A percentile compares a stretch with the other conserved stretches of the same genome.
These are phyloP conservation scores for Callorhinus ursinus DNA, from an alignment of 2,113 vertebrate species.

Conservation along the genomic window DNA sequence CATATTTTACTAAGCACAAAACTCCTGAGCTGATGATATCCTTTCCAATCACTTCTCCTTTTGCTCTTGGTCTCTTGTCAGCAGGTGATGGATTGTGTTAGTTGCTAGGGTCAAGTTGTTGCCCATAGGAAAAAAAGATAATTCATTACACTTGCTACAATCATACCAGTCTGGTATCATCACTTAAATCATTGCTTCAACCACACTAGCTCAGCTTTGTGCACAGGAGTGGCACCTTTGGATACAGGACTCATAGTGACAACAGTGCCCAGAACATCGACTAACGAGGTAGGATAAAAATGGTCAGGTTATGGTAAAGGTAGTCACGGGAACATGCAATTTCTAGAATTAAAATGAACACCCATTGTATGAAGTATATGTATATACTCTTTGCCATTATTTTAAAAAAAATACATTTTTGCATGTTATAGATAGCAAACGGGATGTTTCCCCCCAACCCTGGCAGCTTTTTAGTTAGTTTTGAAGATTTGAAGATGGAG, in stretches of 20 bases:
- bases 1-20: not conserved
- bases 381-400: not conserved
- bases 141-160: not conserved
- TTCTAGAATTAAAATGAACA: not conserved
- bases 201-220: not conserved
- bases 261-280: not conserved
- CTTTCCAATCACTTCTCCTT: not conserved
- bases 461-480: not conserved
- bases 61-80: not conserved
- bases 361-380: not conserved
- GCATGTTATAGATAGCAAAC: fast-evolving
- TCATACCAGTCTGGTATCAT: not conserved
- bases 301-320: not conserved
- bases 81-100: not conserved
- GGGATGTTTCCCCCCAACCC: fast-evolving
- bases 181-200: not conserved
- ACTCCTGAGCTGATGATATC: not conserved
- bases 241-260: not conserved
- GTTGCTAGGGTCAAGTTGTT: slow-evolving; percentile 5
- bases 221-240: not conserved
- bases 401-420: not conserved
- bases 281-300: not conserved
- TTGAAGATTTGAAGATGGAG: not conserved
- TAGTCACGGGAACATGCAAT: not conserved
- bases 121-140: not conserved